Base-by-base conservation (phyloP, 2,888 invertebrate species). In the Rhaphigaster nebulosa region DNA sequence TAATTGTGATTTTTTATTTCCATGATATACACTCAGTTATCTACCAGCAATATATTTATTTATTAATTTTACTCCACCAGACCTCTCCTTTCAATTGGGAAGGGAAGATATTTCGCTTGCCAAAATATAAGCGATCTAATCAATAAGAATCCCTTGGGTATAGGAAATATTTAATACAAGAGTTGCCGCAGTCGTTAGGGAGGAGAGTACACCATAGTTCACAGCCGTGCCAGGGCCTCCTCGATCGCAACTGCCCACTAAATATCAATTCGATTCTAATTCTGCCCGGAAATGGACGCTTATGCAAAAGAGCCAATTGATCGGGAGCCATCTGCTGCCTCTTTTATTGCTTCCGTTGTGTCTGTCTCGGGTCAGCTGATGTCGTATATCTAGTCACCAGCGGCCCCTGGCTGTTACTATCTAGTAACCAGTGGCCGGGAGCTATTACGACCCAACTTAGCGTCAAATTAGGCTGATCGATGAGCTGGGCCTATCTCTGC, bases 281-380 rank as follows among this genome's bases (percentile, higher is more conserved):
- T 45, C 80, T 1, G 80, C 26, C 38, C 80, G 80, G 80, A 84
- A 84, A 15, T 13, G 41, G 80, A 23, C 80, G 80, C 80, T 84
- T 84, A 84, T 84, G 80, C 80, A 84, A 84, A 84, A 84, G 80
- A 84, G 41, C 80, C 41, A 84, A 45, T 45, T 84, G 80, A 84
- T 84, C 70, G 70, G 70, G 70, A 70, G 70, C 70, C 70, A 70
- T 70, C 70, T 70, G 70, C 70, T 18, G 34, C 70, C 70, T 70
- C 70, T 70, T 70, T 70, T 70, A 70, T 70, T 70, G 29, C 34
- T 70, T 70, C 70, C 70, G 70, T 70, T 70, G 34, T 34, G 70
- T 29, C 56, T 56, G 56, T 10, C 5, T 52, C 15, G 52, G 52
- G 52, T 52, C 52, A 52, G 52, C 52, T 52, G 52, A 52, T 52